phyloP scores from a whole-genome alignment of 2,888 invertebrate genomes.

The Amiota communis region DNA sequence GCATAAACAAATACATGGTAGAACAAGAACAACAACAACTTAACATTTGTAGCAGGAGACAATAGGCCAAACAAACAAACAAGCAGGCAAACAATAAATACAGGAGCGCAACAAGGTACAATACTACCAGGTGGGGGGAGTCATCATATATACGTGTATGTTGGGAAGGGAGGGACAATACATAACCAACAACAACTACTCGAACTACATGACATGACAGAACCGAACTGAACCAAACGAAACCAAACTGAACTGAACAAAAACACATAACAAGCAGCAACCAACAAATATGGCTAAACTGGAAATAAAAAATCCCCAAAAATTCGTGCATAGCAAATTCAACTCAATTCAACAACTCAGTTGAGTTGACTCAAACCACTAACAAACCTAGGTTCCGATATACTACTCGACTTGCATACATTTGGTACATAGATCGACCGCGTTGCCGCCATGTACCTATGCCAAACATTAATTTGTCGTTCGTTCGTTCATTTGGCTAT shows the following conservation, averaged over 20 bases:
- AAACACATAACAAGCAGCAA: slow-evolving; percentile 18
- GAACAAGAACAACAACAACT: not conserved
- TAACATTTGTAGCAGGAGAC: not conserved
- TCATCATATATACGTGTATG: too few species aligned
- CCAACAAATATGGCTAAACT: slow-evolving; percentile 14
- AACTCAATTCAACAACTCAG: too few species aligned
- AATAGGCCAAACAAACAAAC: slow-evolving; percentile 20
- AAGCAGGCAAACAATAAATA: not conserved
- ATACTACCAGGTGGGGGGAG: not conserved
- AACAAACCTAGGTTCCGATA: too few species aligned
- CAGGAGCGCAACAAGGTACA: not conserved
- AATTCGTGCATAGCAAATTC: too few species aligned
- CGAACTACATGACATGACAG: slow-evolving; percentile 19
- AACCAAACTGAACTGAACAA: not conserved
- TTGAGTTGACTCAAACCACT: too few species aligned
- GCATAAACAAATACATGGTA: too few species aligned
- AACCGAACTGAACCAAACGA: too few species aligned
- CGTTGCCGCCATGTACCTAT: slow-evolving; percentile 10
- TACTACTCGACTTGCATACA: too few species aligned
- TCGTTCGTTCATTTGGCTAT: slow-evolving; percentile 1
- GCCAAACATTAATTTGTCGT: slow-evolving; percentile 26
- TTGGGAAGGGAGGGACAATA: not conserved
- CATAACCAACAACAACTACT: not conserved
- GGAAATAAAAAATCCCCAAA: not conserved
- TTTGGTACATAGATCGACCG: too few species aligned